These are phyloP conservation scores for Dione vanillae DNA, from an alignment of 2,888 invertebrate genomes.

Conservation along the genomic window DNA sequence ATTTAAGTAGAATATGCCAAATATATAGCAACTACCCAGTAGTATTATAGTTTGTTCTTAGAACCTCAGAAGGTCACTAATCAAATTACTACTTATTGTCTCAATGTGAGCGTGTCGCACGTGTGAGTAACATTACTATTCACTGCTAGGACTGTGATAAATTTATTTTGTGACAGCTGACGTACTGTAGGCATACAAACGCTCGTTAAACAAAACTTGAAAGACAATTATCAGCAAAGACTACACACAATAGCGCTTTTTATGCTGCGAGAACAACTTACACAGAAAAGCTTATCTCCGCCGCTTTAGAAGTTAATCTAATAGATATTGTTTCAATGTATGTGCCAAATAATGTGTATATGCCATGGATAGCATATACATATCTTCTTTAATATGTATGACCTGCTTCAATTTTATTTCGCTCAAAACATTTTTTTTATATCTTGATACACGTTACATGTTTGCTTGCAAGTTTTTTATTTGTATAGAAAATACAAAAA, in stretches of 20 bases:
- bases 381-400: background rate
- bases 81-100: constrained; percentile 70
- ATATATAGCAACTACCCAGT: background rate
- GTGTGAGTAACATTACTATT: constrained; percentile 68
- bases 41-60: constrained; percentile 4
- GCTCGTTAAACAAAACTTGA: constrained; percentile 59
- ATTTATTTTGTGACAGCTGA: constrained; percentile 72
- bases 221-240: constrained; percentile 62
- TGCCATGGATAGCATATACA: too few species aligned
- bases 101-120: constrained; percentile 69
- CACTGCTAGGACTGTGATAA: constrained; percentile 70
- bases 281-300: constrained; percentile 9
- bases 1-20: background rate
- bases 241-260: constrained; percentile 45
- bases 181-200: constrained; percentile 68
- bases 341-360: background rate
- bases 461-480: too few species aligned
- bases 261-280: constrained; percentile 29
- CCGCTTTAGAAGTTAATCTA: constrained; percentile 21
- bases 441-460: too few species aligned
- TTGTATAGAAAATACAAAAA: background rate
- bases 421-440: background rate
- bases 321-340: background rate
- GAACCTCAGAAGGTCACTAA: constrained; percentile 57
- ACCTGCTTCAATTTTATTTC: background rate